Percentiles rank a stretch among this genome's conserved stretches.
phyloP scores from a whole-genome alignment of 1,140 invertebrate genomes.

The Bombus huntii region DNA sequence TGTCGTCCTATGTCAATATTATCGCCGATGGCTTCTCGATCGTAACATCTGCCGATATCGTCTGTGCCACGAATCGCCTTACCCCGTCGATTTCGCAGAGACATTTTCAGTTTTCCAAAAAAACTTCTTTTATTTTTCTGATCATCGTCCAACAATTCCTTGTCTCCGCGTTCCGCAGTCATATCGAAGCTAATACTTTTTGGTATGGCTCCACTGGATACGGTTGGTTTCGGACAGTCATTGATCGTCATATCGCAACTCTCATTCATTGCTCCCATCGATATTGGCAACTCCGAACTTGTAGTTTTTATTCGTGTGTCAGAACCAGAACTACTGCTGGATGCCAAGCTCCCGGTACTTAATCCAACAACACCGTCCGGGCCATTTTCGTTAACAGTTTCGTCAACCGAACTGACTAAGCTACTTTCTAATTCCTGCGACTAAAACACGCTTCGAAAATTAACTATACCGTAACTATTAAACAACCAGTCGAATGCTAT shows the following conservation, averaged over 20 bases:
- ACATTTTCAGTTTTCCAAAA: constrained; percentile 87
- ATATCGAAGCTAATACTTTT: constrained; percentile 97
- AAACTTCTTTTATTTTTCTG: constrained; percentile 85
- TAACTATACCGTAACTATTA: not conserved
- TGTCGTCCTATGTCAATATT: constrained; percentile 73
- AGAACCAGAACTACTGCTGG: constrained; percentile 81
- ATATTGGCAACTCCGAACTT: constrained; percentile 57
- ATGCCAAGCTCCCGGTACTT: constrained; percentile 82
- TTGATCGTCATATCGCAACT: constrained; percentile 61
- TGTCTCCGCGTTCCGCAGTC: constrained; percentile 91
- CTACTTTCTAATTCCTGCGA: constrained; percentile 63
- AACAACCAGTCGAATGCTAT: not conserved
- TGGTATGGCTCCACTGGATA: constrained; percentile 92
- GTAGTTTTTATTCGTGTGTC: constrained; percentile 72
- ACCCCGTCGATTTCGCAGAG: constrained; percentile 86
- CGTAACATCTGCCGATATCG: constrained; percentile 80
- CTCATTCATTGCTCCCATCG: constrained; percentile 65
- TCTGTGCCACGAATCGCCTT: constrained; percentile 82
- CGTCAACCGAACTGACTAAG: constrained; percentile 52
- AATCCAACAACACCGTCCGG: constrained; percentile 73
- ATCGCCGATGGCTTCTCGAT: constrained; percentile 78
- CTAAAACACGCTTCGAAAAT: constrained; percentile 1
- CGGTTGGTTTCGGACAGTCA: constrained; percentile 81
- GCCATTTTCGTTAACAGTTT: constrained; percentile 2
- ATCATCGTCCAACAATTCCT: constrained; percentile 85